These are phyloP conservation scores for Chaenogobius annularis DNA, from an alignment of 2,113 vertebrate species.

Conservation along the genomic window DNA sequence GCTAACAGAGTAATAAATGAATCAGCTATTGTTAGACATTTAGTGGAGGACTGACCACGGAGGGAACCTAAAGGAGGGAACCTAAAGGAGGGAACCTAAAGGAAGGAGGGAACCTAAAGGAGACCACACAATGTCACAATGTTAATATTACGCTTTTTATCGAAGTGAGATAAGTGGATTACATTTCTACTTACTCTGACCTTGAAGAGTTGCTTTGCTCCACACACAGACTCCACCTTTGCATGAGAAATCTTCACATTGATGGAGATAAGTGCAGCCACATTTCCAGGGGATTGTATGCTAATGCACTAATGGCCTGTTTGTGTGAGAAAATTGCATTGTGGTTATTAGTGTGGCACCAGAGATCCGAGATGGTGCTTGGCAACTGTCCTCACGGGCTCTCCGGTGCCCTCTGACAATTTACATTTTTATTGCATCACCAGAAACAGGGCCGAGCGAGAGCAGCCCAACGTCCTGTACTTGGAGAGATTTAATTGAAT, in stretches of 20 bases:
- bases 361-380: slow-evolving; percentile 60
- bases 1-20: slow-evolving; percentile 79
- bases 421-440: slow-evolving; percentile 82
- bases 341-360: slow-evolving; percentile 73
- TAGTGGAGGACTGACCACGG: slow-evolving; percentile 67
- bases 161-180: slow-evolving; percentile 13
- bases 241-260: slow-evolving; percentile 32
- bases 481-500: slow-evolving; percentile 77
- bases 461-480: slow-evolving; percentile 46
- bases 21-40: slow-evolving; percentile 75
- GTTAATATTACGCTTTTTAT: slow-evolving; percentile 32
- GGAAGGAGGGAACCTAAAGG: not conserved
- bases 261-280: slow-evolving; percentile 67
- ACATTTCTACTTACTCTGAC: slow-evolving; percentile 26
- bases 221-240: slow-evolving; percentile 14
- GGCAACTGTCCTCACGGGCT: slow-evolving; percentile 67
- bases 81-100: slow-evolving; percentile 67
- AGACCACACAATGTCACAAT: slow-evolving; percentile 15
- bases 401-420: slow-evolving; percentile 71
- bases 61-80: slow-evolving; percentile 35
- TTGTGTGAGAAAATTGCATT: slow-evolving; percentile 75
- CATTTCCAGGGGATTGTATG: slow-evolving; percentile 77
- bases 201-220: slow-evolving; percentile 30
- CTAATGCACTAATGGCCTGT: slow-evolving; percentile 71
- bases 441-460: slow-evolving; percentile 45